Evolutionary conservation across 1,140 invertebrate species (phyloP), one percentile per base, ranked within the genome.

Genomic region (Magallana gigas): DNA sequence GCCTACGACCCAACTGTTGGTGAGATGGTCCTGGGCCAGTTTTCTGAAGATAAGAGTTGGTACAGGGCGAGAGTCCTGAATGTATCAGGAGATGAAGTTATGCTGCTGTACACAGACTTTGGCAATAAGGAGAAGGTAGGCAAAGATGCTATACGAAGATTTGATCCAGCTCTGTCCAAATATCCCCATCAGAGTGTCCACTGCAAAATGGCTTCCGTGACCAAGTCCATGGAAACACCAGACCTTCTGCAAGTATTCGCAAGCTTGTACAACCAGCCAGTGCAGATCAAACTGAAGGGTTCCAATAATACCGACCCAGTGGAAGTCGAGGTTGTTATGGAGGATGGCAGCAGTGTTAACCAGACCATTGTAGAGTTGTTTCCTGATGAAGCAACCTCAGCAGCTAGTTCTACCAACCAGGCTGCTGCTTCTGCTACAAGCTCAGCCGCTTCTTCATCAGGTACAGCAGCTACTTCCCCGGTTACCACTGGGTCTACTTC

Each of bases 1-100:
- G n/a, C 81, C 0, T 87, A 23, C 58, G 71, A 60, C 18, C 86
- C 86, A 36, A 83, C 57, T 14, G 83, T 87, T 71, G 88, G 88
- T 56, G 88, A 89, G 36, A 56, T 89, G 83, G 86, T 89, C 11
- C n/a, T 83, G 1, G 88, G 83, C 1, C n/a, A 83, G 57, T 89
- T 85, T 29, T 16, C n/a, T n/a, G 9, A 7, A 5, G 88, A 89
- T 84, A 57, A 80, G 12, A 18, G n/a, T 8, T 89, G 88, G 88
- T 89, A 89, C 57, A 85, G 88, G n/a, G 88, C 83, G 9, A 84
- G 87, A 85, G 84, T 89, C 9, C 29, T 87, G 57, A 23, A 16
- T 5, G 7, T 89, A 3, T 57, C 83, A 29, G 80, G 57, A 48
- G 59, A 64, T 16, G 56, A 57, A 8, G 83, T 81, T 5, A 29